Conservation (phyloP, 1,140 invertebrate species). For the Apis laboriosa region DNA sequence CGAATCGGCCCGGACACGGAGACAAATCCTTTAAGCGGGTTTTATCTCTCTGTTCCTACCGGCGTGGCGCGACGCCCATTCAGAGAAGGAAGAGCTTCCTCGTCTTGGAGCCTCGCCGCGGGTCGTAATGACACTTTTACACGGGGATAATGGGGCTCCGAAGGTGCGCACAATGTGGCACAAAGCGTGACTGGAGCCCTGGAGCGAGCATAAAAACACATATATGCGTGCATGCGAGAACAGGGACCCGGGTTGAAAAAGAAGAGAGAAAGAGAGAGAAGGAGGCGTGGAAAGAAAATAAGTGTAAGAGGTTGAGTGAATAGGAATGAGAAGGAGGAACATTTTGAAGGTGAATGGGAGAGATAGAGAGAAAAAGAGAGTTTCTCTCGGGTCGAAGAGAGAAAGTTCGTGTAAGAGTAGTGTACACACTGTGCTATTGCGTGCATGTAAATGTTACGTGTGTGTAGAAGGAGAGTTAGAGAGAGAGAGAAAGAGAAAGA, state of each 20-base stretch:
- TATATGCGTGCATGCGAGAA: constrained; percentile 42
- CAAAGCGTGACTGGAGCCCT: constrained; percentile 59
- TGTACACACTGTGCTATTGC: too few relatives aligned
- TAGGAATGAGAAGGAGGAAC: constrained; percentile 10
- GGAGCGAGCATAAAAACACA: constrained; percentile 60
- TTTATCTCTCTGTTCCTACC: constrained; percentile 7
- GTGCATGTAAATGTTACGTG: not conserved
- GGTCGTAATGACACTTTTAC: constrained; percentile 68
- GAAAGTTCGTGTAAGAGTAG: not conserved
- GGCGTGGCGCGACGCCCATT: not conserved
- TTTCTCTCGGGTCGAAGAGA: too few relatives aligned
- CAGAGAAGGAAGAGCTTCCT: not conserved
- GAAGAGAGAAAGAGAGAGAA: not conserved
- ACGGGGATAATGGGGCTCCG: constrained; percentile 67
- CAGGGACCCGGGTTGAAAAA: not conserved
- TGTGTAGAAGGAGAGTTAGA: constrained; percentile 45
- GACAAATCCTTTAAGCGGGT: constrained; percentile 49
- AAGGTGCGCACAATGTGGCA: constrained; percentile 67
- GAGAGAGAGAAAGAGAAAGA: constrained; percentile 45
- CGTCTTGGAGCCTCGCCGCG: constrained; percentile 28
- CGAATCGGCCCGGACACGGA: constrained; percentile 36
- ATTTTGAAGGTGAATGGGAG: constrained; percentile 32
- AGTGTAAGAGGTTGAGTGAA: not conserved
- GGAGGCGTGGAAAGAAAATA: not conserved
- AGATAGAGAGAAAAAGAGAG: constrained; percentile 3